Evolutionary conservation across 2,888 invertebrate species (phyloP).

Genomic region (Emesis furor): DNA sequence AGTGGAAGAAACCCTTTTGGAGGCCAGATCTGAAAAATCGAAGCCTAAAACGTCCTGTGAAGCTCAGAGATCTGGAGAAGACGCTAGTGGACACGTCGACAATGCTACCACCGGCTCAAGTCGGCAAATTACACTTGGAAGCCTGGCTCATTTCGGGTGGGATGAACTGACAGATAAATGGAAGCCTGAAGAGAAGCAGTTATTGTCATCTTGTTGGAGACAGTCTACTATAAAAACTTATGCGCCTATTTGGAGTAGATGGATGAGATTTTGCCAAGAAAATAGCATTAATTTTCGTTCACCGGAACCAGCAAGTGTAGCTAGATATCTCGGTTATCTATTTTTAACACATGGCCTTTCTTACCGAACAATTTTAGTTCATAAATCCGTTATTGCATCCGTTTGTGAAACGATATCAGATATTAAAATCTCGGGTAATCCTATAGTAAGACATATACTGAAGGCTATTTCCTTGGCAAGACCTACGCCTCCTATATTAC

Average conservation of each 20-base stretch:
- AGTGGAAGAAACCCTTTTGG: constrained; percentile 52
- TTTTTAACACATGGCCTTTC: constrained; percentile 49
- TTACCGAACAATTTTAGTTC: constrained; percentile 63
- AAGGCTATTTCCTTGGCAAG: constrained; percentile 51
- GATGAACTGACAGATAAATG: constrained; percentile 42
- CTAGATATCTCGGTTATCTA: constrained; percentile 56
- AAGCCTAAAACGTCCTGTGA: constrained; percentile 29
- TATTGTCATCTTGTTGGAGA: constrained; percentile 53
- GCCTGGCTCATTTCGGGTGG: constrained; percentile 62
- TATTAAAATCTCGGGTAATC: constrained; percentile 44
- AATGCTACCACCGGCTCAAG: constrained; percentile 38
- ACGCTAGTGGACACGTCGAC: constrained; percentile 36
- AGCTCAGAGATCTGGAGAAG: constrained; percentile 22
- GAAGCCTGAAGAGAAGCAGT: constrained; percentile 40
- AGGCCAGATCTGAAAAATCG: constrained; percentile 42
- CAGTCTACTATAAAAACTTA: constrained; percentile 57
- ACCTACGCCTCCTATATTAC: constrained; percentile 19
- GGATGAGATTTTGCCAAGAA: constrained; percentile 45
- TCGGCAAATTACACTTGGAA: constrained; percentile 50
- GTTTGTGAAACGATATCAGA: constrained; percentile 54
- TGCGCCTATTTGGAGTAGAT: constrained; percentile 46
- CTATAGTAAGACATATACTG: constrained; percentile 52
- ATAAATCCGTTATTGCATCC: constrained; percentile 66
- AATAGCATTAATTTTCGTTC: constrained; percentile 25
- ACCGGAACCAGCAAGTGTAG: constrained; percentile 35